Evolutionary conservation across 2,797 vertebrate species (phyloP).

Genomic region (Amblyraja radiata): DNA sequence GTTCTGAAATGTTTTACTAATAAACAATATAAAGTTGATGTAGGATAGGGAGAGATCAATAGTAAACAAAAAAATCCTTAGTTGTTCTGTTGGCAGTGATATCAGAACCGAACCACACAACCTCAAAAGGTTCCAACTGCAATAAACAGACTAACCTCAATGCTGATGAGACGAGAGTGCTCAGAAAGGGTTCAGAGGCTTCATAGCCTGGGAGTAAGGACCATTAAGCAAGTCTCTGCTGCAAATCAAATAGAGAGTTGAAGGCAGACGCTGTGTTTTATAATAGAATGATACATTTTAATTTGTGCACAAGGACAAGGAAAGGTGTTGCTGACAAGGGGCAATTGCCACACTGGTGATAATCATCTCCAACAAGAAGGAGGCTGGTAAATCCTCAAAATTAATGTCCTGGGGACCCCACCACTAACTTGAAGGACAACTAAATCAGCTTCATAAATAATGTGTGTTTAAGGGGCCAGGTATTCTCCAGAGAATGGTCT

Average conservation of each 20-base stretch:
- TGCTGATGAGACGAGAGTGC: neutral
- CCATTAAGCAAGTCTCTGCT: neutral
- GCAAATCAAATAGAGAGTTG: neutral
- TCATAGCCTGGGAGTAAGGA: neutral
- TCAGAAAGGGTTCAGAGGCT: neutral
- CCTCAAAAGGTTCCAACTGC: neutral
- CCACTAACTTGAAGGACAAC: too few relatives aligned
- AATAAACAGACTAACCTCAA: neutral
- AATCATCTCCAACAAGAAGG: too few relatives aligned
- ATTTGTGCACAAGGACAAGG: neutral
- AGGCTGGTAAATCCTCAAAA: too few relatives aligned
- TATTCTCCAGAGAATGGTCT: too few relatives aligned
- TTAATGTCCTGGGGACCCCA: too few relatives aligned
- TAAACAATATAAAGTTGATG: too few relatives aligned
- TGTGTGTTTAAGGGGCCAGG: too few relatives aligned
- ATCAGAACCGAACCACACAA: neutral
- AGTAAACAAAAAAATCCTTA: neutral
- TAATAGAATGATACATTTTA: neutral
- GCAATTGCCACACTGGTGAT: neutral
- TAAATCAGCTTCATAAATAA: too few relatives aligned
- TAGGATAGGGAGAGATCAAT: neutral
- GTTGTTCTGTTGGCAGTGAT: neutral
- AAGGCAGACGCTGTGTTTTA: neutral
- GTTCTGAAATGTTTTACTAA: neutral
- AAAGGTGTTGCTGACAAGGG: neutral